Evolutionary conservation across 2,888 invertebrate genomes (phyloP).

Genomic region (Pollenia amentaria): DNA sequence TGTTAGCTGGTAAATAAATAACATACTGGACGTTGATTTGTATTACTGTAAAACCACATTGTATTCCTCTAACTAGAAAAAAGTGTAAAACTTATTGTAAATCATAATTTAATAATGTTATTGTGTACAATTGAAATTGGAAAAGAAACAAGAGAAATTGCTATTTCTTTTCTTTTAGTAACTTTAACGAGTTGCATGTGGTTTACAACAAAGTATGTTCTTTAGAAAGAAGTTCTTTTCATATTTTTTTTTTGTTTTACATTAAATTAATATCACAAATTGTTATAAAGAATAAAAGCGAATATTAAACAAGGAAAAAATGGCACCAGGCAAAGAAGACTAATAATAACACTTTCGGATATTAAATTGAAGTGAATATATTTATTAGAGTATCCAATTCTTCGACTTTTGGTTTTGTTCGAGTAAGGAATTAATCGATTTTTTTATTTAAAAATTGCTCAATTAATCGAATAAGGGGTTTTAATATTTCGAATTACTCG

Average conservation of each 20-base stretch:
- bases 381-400: no score
- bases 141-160: constrained; percentile 26
- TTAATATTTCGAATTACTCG: no score
- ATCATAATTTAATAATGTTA: constrained; percentile 31
- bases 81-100: constrained; percentile 27
- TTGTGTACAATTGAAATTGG: constrained; percentile 17
- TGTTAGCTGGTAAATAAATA: background rate
- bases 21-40: constrained; percentile 33
- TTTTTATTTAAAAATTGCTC: no score
- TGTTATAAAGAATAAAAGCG: no score
- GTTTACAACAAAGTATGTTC: background rate
- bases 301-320: no score
- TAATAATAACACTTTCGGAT: no score
- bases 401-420: no score
- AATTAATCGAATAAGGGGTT: no score
- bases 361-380: no score
- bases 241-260: background rate
- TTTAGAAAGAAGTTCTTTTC: background rate
- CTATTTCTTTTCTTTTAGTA: background rate
- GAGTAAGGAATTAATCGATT: no score
- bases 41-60: background rate
- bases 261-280: no score
- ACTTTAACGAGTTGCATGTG: background rate
- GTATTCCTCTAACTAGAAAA: background rate
- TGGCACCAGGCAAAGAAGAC: no score